Evolutionary conservation across 2,113 vertebrate species (phyloP).

Genomic region (Alectura lathami): DNA sequence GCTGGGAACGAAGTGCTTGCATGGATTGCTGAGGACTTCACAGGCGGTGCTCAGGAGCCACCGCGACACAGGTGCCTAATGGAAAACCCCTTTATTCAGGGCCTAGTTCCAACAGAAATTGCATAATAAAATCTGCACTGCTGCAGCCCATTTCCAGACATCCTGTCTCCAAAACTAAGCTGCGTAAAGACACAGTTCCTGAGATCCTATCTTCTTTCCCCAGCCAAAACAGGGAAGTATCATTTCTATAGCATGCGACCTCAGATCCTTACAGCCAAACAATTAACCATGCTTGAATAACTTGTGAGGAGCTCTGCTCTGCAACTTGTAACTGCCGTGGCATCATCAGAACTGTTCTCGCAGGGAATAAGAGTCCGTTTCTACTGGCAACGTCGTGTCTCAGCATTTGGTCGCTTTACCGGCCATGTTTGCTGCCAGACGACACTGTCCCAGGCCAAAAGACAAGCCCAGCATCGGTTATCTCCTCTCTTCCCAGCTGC

Average conservation of each 20-base stretch:
- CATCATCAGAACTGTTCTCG: neutral
- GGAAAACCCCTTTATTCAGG: constrained; percentile 35
- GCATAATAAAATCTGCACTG: constrained; percentile 59
- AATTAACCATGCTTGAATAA: neutral
- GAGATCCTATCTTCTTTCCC: constrained; percentile 8
- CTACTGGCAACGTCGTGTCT: neutral
- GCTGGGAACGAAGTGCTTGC: neutral
- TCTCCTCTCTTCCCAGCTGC: accelerated
- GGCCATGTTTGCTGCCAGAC: neutral
- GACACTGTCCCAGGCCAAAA: neutral
- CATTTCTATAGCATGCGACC: neutral
- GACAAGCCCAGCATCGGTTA: neutral
- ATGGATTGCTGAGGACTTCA: neutral
- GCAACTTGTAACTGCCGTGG: neutral
- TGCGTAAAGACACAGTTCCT: constrained; percentile 31
- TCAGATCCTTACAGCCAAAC: neutral
- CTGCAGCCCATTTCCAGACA: constrained; percentile 49
- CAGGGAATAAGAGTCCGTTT: neutral
- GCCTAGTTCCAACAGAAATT: constrained; percentile 40
- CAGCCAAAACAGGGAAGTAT: neutral
- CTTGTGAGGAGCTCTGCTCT: neutral
- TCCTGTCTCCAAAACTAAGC: constrained; percentile 49
- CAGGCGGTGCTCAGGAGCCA: neutral
- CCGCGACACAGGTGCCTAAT: neutral
- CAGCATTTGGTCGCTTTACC: neutral